Base-by-base conservation (phyloP, 2,113 vertebrate species). In the Mirounga angustirostris region DNA sequence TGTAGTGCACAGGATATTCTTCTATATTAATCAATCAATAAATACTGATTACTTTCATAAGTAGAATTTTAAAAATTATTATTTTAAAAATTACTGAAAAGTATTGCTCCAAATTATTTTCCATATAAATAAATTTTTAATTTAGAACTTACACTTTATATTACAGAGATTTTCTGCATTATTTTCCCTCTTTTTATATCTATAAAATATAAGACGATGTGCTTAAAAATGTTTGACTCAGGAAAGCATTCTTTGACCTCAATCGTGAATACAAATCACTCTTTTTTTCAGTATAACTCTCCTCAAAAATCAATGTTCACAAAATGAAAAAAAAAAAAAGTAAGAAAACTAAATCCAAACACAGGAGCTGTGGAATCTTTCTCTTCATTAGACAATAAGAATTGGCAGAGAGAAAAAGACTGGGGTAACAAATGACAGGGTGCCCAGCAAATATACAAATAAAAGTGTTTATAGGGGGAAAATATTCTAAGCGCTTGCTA, bases 241-340 rank as follows among this genome's bases (percentile, higher is more conserved):
- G 13, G 6, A 92, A 84, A 4, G 3, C 43, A 59, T 43, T 56
- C 7, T 89, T 86, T 67, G 5, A 80, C 85, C 3, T 93, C 5
- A 91, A 36, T 19, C 82, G n/a, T 91, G 76, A 91, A 88, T 79
- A 81, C 24, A 94, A 92, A 89, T 59, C 30, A 43, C 8, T 78
- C 6, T 74, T 93, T 89, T 85, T 94, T 96, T 50, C 2, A 92
- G 21, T 65, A 28, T 81, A 93, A 43, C 24, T 7, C 36, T 81
- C 11, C 86, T 96, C 19, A 96, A 94, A 95, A 93, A 88, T 85
- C 71, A 88, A 46, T 69, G 1, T 85, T 91, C 10, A 33, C 26
- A 91, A 81, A 94, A 59, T 79, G 8, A 50, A 84, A 86, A 86
- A 73, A 50, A 52, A 36, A 79, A 86, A 81, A 91, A 12, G 1